Base-by-base conservation (phyloP, 2,797 vertebrate species). In the Phrynocephalus forsythii region DNA sequence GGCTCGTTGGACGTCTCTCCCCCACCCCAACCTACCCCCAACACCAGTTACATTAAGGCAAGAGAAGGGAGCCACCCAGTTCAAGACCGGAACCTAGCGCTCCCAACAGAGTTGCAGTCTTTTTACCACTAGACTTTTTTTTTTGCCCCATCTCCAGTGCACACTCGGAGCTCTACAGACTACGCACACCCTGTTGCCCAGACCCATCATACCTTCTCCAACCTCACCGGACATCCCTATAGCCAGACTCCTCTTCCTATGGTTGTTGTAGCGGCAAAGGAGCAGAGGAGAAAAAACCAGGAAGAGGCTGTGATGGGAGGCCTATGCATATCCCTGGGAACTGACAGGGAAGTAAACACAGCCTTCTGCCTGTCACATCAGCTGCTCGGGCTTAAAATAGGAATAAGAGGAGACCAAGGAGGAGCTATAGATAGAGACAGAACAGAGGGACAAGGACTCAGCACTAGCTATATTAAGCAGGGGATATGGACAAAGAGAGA, bases 381-480 rank as follows among this genome's bases (percentile, higher is more conserved):
- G 94, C 95, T 95, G 91, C 7, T 0, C 68, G 0, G 38, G 89
- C 94, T 95, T 94, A 95, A 96, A 97, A 97, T 97, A 97, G 95
- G 82, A 90, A 50, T 94, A 95, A 90, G 94, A 94, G 95, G 94
- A 96, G 94, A 85, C 91, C 52, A 1, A 66, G 16, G 10, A 44
- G 60, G 85, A 86, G 90, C 86, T 96, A 95, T 94, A 93, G 94
- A 94, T 92, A 95, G 94, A 90, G 67, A 77, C 69, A 84, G 30
- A 50, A 88, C 71, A 88, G 84, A 89, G 79, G 44, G 22, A 89
- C 84, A 72, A 11, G 79, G 66, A 82, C 89, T 90, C 87, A 90
- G 48, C 60, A 93, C 92, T 94, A 92, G 86, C 94, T 9, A 0
- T 84, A 89, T 83, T 83, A 87, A 89, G 84, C 22, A 87, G 20